Conservation (phyloP, 2,888 invertebrate species). For the Spialia ferax region DNA sequence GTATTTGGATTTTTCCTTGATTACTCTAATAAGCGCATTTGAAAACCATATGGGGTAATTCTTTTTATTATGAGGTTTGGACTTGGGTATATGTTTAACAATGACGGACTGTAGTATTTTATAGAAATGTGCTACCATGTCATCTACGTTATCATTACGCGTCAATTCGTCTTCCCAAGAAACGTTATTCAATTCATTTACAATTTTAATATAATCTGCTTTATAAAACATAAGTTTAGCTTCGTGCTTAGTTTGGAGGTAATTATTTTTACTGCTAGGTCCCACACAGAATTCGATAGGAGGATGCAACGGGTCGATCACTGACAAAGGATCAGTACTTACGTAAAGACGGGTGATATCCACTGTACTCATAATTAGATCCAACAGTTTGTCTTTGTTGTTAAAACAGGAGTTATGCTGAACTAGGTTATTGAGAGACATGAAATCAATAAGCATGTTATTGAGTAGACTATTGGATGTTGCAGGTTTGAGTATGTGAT, state of each 20-base stretch:
- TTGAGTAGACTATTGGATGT: conserved; percentile 3
- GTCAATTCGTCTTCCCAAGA: conserved; percentile 1
- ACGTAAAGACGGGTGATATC: not conserved
- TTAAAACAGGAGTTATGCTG: not conserved
- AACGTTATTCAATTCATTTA: not conserved
- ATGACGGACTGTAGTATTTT: not conserved
- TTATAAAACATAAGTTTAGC: not conserved
- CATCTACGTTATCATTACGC: not conserved
- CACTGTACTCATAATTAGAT: not conserved
- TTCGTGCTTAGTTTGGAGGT: not conserved
- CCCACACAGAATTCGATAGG: not conserved
- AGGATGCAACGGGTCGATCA: not conserved
- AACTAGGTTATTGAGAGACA: not conserved
- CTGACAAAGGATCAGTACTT: not conserved
- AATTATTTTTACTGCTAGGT: not conserved
- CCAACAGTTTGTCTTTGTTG: not conserved
- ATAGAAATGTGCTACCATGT: not conserved
- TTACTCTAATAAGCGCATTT: not conserved
- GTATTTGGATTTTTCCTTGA: not conserved
- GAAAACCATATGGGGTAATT: conserved; percentile 4
- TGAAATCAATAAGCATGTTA: conserved; percentile 4
- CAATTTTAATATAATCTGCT: conserved; percentile 4
- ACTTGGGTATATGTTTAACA: not conserved
- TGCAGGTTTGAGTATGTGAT: not conserved
- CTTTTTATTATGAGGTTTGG: not conserved